Percentiles rank a stretch among this genome's conserved stretches.
Evolutionary conservation across 2,113 vertebrate species (phyloP).

Genomic region (Sinosuthora webbiana): DNA sequence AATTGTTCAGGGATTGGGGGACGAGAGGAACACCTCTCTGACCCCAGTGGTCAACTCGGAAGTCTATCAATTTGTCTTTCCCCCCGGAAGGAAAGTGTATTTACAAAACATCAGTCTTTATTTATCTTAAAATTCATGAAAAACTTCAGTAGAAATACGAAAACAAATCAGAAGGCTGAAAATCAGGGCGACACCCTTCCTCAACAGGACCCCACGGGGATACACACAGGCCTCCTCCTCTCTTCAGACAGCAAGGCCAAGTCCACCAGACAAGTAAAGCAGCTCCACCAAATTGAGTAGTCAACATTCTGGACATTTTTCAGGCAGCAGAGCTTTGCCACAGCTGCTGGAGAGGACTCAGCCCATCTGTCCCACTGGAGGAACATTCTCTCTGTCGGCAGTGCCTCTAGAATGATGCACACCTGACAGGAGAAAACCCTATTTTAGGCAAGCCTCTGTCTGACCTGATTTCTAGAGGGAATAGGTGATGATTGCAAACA

Average conservation of each 20-base stretch:
- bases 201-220: neutral
- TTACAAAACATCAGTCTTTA: too few species aligned
- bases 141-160: too few species aligned
- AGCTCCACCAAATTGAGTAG: neutral
- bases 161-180: too few species aligned
- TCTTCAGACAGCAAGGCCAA: neutral
- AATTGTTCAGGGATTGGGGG: too few species aligned
- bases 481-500: neutral
- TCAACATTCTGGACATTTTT: neutral
- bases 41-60: too few species aligned
- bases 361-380: neutral
- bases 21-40: too few species aligned
- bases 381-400: fast-evolving
- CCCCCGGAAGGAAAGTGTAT: too few species aligned
- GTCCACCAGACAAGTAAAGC: neutral
- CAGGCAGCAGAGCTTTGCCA: neutral
- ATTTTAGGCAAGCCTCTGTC: neutral
- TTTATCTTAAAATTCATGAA: too few species aligned
- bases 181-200: neutral
- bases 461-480: neutral
- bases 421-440: neutral
- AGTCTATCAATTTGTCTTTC: too few species aligned
- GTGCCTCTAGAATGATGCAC: fast-evolving
- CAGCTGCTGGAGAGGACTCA: neutral
- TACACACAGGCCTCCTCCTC: fast-evolving